These are phyloP conservation scores for Hippasteria phrygiana DNA, from an alignment of 53 echinoderm and acorn worm genomes.

Conservation along the genomic window DNA sequence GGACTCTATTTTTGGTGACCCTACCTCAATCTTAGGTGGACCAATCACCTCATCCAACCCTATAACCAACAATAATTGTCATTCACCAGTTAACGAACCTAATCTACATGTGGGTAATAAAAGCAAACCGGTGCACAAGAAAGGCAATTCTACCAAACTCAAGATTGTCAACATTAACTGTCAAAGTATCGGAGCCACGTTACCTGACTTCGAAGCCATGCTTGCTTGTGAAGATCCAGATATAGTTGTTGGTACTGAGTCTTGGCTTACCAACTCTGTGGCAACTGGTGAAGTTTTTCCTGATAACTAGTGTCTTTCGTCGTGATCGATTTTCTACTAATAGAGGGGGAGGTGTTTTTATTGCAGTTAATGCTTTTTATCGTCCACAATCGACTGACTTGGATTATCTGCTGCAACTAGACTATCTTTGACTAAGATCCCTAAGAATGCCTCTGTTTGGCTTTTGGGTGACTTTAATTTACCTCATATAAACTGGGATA, in stretches of 20 bases:
- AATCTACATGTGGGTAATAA: too few species aligned
- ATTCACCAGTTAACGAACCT: too few species aligned
- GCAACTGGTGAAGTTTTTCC: constrained; percentile 51
- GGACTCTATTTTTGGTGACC: background rate
- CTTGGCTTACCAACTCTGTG: constrained; percentile 29
- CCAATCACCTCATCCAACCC: background rate
- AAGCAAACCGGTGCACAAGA: background rate
- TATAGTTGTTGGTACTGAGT: constrained; percentile 52
- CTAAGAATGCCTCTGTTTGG: constrained; percentile 1
- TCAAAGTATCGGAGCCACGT: constrained; percentile 19
- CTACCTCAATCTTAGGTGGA: background rate
- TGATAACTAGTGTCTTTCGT: constrained; percentile 42
- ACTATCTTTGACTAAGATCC: background rate
- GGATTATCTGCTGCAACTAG: constrained; percentile 22
- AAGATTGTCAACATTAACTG: constrained; percentile 28
- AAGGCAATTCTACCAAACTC: background rate
- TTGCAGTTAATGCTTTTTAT: constrained; percentile 32
- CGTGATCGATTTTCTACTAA: background rate
- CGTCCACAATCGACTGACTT: background rate
- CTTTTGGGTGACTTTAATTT: constrained; percentile 38
- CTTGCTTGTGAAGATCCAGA: constrained; percentile 33
- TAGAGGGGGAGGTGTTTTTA: constrained; percentile 14
- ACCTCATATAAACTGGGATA: constrained; percentile 17
- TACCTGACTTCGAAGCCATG: background rate
- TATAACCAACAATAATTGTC: background rate